Evolutionary conservation across 2,113 vertebrate species (phyloP), one percentile per base, ranked within the genome.

Genomic region (Lota lota): DNA sequence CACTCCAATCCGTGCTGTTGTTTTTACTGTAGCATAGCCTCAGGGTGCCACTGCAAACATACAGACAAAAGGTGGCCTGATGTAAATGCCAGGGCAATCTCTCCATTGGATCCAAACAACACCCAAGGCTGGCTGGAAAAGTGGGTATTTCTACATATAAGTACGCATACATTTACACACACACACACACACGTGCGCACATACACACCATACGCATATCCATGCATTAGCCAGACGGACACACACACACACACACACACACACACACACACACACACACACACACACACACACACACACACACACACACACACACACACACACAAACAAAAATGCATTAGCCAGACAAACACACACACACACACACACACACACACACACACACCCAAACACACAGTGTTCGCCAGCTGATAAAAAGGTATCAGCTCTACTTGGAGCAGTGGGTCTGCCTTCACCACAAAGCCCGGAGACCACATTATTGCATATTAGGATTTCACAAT

Each of bases 81-180:
- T 82, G 71, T 85, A 83, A 82, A 83, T 81, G 69, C 60, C 81
- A 79, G 59, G 66, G 19, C 61, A 77, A 33, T 33, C 28, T 33
- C 28, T 33, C 28, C 28, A 22, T 74, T 68, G 66, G 76, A 72
- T 54, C 83, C 72, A 67, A 81, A 54, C 74, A 74, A 47, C 40
- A 73, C 72, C 73, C 20, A 63, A 68, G 72, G 19, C 67, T 69
- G 63, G 40, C 40, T 33, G 40, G 40, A 47, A 47, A 47, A 62
- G 64, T 69, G 19, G 78, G 50, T 40, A 60, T 59, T 59, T 58
- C 22, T 59, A 60, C 16, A 1, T 8, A 21, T 19, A 58, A 21
- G 15, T n/a, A 61, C n/a, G 40, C 10, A 47, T 47, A 2, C 28
- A 33, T 7, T 4, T 7, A 33, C 28, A 33, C 28, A 33, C 28